Evolutionary conservation across 2,113 vertebrate species (phyloP).

Genomic region (Lasiurus borealis): DNA sequence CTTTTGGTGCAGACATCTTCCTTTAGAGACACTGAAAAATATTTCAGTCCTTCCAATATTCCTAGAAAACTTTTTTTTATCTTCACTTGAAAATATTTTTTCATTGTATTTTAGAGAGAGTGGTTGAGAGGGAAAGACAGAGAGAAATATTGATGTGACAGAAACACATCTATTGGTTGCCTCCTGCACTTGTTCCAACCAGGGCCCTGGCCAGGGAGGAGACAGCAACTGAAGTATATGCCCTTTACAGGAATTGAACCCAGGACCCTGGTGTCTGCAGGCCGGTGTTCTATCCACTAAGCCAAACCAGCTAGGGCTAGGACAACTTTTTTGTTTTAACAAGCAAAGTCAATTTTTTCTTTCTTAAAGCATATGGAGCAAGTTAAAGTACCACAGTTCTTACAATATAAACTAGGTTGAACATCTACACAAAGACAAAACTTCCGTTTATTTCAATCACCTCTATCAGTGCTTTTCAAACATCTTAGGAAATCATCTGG

Average conservation of each 20-base stretch:
- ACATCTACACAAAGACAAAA: background rate
- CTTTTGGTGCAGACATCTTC: constrained; percentile 6
- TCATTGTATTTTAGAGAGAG: no score
- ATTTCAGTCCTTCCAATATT: background rate
- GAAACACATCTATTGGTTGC: no score
- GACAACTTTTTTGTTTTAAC: background rate
- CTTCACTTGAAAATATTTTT: no score
- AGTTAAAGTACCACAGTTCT: background rate
- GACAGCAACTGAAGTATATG: no score
- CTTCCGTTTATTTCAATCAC: background rate
- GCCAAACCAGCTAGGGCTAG: no score
- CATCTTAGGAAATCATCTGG: background rate
- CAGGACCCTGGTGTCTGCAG: no score
- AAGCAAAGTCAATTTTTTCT: background rate
- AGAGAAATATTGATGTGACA: no score
- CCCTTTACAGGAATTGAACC: no score
- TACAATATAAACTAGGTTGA: background rate
- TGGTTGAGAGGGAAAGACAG: no score
- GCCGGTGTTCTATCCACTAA: no score
- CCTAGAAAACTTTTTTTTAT: background rate
- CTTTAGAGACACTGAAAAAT: background rate
- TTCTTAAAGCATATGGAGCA: background rate
- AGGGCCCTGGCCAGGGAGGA: no score
- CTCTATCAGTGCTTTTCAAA: background rate
- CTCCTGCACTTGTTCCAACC: no score